Conservation (phyloP, 2,113 vertebrate genomes). For the Sorex araneus region DNA sequence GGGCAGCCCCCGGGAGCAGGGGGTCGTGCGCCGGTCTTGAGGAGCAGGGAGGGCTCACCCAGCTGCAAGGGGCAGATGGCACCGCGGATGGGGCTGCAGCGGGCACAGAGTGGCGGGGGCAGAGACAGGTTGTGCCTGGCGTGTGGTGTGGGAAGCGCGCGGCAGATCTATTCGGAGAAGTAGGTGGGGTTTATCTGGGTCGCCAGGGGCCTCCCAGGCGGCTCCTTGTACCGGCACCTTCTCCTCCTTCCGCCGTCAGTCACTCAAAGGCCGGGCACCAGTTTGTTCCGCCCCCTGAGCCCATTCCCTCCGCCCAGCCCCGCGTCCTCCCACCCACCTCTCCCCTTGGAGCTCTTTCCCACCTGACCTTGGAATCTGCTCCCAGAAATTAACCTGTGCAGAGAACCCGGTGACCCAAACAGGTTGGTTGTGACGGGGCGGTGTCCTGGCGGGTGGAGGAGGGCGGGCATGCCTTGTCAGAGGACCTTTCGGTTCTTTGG, state of each 20-base stretch:
- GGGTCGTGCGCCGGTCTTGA: neutral
- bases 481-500: neutral
- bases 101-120: constrained; percentile 30
- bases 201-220: neutral
- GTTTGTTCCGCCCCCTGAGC: neutral
- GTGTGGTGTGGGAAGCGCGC: constrained; percentile 65
- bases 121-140: constrained; percentile 70
- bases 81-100: constrained; percentile 22
- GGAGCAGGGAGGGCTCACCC: constrained; percentile 17
- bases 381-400: constrained; percentile 21
- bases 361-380: constrained; percentile 22
- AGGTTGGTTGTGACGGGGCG: neutral
- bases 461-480: neutral
- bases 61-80: constrained; percentile 63
- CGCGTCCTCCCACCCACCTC: neutral
- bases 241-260: constrained; percentile 16
- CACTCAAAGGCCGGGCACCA: neutral
- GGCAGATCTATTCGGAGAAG: neutral
- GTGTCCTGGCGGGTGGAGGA: neutral
- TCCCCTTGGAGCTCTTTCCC: constrained; percentile 22
- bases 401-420: neutral
- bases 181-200: constrained; percentile 53
- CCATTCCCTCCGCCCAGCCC: neutral
- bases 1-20: neutral
- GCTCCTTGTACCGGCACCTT: neutral